Base-by-base conservation (phyloP, 2,113 vertebrate species). In the Todiramphus saurophagus region DNA sequence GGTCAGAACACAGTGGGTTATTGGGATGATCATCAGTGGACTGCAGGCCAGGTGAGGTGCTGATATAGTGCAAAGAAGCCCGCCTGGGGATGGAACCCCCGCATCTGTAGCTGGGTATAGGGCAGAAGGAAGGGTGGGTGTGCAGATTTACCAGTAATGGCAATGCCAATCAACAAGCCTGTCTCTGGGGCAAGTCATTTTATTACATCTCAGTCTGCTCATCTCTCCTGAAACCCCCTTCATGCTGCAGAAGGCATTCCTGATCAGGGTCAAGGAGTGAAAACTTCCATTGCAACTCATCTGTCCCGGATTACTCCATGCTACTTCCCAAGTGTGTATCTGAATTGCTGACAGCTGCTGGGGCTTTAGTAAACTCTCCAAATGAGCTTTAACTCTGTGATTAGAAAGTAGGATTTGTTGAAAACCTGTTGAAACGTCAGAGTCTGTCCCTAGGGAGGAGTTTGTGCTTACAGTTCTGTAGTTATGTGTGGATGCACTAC, bases 381-480 rank as follows among this genome's bases (percentile, higher is more conserved):
- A 89, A 91, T 94, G 84, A 97, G 96, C 94, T 96, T 94, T 98
- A 97, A 97, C 97, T 98, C 97, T 97, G 96, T 7, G 2, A 58
- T 82, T 87, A 89, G 69, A 74, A 88, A 72, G 68, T 91, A 93
- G 93, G 67, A 78, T 95, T 96, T 94, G 51, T 92, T 92, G 56
- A 87, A 95, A 95, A 90, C 21, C 48, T 56, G 50, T 93, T 89
- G 83, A 92, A 56, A 46, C 3, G 18, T 96, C 60, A 17, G 51
- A 88, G 89, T 84, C 28, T 89, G 78, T 86, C 44, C 73, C 63
- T 74, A 3, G 28, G 48, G 87, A 96, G 95, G 87, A 56, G 73
- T 93, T 97, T 67, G 43, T 13, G 18, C 88, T 89, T 93, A 80
- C 1, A 0, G 27, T 87, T 94, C 64, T 94, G 83, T 90, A 96